Conservation (phyloP, 1,140 invertebrate genomes). For the Drosophila auraria region DNA sequence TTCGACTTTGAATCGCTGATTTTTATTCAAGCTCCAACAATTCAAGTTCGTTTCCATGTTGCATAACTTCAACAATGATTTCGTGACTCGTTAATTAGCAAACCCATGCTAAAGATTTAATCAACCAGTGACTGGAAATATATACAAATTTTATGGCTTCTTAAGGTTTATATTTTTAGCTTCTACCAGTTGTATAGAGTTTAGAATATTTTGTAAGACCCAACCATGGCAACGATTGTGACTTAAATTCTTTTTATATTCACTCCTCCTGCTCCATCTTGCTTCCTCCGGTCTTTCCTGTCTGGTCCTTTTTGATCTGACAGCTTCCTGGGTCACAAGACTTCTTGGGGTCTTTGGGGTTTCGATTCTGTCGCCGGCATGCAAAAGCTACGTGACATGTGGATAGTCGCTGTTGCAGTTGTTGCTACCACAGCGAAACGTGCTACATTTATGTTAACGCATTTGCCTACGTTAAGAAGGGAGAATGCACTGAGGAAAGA, state of each 20-base stretch:
- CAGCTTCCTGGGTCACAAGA: conserved; percentile 45
- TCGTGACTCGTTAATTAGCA: conserved; percentile 31
- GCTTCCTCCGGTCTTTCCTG: conserved; percentile 9
- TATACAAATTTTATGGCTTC: background rate
- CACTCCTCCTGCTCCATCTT: background rate
- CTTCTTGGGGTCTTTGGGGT: conserved; percentile 34
- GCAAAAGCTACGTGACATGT: conserved; percentile 78
- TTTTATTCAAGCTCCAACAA: background rate
- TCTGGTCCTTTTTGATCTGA: conserved; percentile 24
- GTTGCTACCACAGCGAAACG: conserved; percentile 74
- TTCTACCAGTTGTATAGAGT: background rate
- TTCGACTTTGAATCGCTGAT: background rate
- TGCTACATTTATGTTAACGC: conserved; percentile 80
- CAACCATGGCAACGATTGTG: background rate
- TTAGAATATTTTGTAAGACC: conserved; percentile 5
- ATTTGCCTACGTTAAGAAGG: conserved; percentile 63
- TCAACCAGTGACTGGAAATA: conserved; percentile 3
- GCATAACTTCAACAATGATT: conserved; percentile 18
- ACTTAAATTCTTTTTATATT: conserved; percentile 25
- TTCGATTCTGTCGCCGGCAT: conserved; percentile 53
- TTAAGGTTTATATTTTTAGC: conserved; percentile 15
- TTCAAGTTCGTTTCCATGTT: conserved; percentile 14
- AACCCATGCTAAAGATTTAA: conserved; percentile 27
- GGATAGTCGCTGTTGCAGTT: conserved; percentile 51
- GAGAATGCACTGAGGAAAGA: background rate